Base-by-base conservation (phyloP, 1,140 invertebrate species). In the Drosophila tristis region DNA sequence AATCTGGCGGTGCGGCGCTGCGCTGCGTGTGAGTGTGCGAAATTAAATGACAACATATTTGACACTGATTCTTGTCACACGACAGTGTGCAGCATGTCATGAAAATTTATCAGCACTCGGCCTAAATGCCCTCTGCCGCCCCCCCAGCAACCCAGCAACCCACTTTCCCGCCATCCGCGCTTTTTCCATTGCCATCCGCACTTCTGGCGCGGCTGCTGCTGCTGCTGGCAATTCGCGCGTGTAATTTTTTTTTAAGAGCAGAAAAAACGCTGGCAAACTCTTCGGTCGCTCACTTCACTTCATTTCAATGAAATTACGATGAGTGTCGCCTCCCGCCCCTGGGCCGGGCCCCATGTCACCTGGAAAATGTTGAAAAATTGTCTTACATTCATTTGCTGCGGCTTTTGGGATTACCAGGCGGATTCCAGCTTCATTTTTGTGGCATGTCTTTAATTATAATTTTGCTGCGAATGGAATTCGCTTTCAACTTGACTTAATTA, bases 11-110 rank as follows among this genome's bases (percentile, higher is more conserved):
- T 39, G 75, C 20, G 56, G 75, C 54, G 44, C 15, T 8, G 9
- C 44, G 75, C 20, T 59, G 75, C 54, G 54, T 54, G 67, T 79
- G 73, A 53, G 76, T 80, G 80, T 90, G 84, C 80, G 80, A 89
- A 89, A 89, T 89, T 90, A 89, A 89, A 89, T 89, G 84, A 89
- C 84, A 89, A 90, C 85, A 90, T 89, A 90, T 89, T 89, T 89
- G 84, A 89, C 84, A 89, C 84, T 89, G 84, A 90, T 89, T 89
- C 84, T 89, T 89, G 84, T 89, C 85, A 89, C 76, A 71, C 61
- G 79, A 84, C 84, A 79, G 64, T 74, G 67, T 80, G 68, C 74
- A 67, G 65, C 78, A 63, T 80, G 77, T 86, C 81, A 79, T 78
- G 75, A 81, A 87, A 89, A 90, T 80, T 89, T 90, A 89, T 89